Percentiles rank a stretch among this genome's conserved stretches.
Conservation (phyloP, 2,797 vertebrate species). For the Lates japonicus region DNA sequence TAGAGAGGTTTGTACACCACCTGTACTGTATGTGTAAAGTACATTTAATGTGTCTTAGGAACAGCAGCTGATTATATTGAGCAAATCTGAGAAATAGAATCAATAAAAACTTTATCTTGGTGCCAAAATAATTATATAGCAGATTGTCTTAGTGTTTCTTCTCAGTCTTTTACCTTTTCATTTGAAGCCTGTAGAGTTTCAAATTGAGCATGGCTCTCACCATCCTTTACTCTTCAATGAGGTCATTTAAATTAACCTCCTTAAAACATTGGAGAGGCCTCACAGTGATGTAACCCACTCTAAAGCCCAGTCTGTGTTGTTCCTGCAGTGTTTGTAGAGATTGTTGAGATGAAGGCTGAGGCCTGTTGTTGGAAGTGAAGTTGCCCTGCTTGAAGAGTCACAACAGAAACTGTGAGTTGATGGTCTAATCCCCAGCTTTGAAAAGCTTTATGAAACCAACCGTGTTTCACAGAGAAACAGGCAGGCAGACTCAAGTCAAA, state of each 20-base stretch:
- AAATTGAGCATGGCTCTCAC: no score
- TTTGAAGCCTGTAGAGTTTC: no score
- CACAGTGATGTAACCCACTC: no score
- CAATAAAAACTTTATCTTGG: not conserved
- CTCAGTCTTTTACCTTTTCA: not conserved
- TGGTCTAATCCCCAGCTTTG: not conserved
- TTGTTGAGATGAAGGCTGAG: no score
- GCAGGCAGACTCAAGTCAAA: not conserved
- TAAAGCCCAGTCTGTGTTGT: no score
- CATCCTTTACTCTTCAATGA: no score
- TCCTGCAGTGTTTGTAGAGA: not conserved
- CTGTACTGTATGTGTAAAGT: not conserved
- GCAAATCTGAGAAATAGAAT: not conserved
- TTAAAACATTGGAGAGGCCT: no score
- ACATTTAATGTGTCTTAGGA: not conserved
- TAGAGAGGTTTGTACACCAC: not conserved
- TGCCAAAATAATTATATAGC: not conserved
- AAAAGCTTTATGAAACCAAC: not conserved
- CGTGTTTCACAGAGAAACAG: not conserved
- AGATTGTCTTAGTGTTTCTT: not conserved
- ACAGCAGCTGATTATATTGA: not conserved
- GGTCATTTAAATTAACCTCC: no score
- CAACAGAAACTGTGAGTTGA: not conserved
- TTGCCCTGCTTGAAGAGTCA: not conserved
- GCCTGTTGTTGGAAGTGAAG: not conserved